Evolutionary conservation across 2,888 invertebrate species (phyloP).

Genomic region (Bembecia ichneumoniformis): DNA sequence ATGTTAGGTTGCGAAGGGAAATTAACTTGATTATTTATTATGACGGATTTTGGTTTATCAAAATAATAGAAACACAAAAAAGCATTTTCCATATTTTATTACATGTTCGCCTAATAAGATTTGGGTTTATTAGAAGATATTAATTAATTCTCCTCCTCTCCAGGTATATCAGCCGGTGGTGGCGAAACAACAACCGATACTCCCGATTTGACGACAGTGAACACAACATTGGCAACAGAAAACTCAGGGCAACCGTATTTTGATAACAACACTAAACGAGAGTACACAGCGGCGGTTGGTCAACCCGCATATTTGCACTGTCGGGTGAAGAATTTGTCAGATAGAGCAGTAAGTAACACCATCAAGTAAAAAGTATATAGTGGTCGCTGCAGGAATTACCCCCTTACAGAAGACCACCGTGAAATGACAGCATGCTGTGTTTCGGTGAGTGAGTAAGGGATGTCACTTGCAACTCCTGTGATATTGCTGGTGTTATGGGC

Average conservation of each 20-base stretch:
- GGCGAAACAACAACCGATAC: conserved; percentile 20
- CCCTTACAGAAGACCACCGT: no score
- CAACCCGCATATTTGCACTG: conserved; percentile 89
- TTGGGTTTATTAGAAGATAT: not conserved
- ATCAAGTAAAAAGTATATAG: no score
- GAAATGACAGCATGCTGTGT: no score
- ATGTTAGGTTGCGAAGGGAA: no score
- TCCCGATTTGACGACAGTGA: conserved; percentile 27
- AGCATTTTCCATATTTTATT: not conserved
- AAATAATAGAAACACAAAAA: no score
- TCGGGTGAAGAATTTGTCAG: conserved; percentile 87
- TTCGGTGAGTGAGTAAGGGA: no score
- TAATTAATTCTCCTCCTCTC: not conserved
- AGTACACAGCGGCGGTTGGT: conserved; percentile 88
- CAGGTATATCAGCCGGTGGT: conserved; percentile 52
- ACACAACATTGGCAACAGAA: conserved; percentile 46
- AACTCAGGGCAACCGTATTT: conserved; percentile 88
- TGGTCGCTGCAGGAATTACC: no score
- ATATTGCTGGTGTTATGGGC: no score
- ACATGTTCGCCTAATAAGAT: not conserved
- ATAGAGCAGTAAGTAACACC: conserved; percentile 82
- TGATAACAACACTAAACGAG: conserved; percentile 85
- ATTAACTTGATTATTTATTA: no score
- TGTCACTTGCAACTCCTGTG: no score
- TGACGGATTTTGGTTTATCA: no score